Percentiles rank a stretch among this genome's conserved stretches.
Conservation (phyloP, 2,888 invertebrate genomes). For the Pyrochroa serraticornis region DNA sequence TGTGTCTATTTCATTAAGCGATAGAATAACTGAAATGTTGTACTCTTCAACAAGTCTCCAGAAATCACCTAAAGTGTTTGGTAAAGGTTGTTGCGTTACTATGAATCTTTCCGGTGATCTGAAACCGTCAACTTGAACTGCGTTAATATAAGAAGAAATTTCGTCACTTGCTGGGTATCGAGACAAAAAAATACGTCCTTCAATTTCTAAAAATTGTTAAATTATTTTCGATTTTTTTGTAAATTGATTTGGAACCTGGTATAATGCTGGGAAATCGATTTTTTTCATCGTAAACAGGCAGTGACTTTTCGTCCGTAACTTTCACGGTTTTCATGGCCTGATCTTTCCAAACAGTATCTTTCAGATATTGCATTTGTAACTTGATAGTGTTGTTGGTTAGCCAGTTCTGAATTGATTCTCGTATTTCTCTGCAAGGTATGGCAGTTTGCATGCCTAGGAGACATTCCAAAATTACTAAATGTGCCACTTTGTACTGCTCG, state of each 20-base stretch:
- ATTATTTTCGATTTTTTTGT: not conserved
- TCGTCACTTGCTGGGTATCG: slow-evolving; percentile 31
- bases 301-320: too few species aligned
- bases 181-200: too few species aligned
- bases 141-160: slow-evolving; percentile 52
- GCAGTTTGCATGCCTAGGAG: slow-evolving; percentile 48
- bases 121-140: slow-evolving; percentile 50
- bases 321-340: slow-evolving; percentile 42
- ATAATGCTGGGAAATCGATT: slow-evolving; percentile 51
- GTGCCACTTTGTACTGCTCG: slow-evolving; percentile 56
- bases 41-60: slow-evolving; percentile 55
- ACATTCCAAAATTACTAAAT: slow-evolving; percentile 53
- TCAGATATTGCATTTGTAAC: slow-evolving; percentile 43
- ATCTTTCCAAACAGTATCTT: slow-evolving; percentile 50
- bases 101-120: slow-evolving; percentile 49
- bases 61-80: slow-evolving; percentile 51
- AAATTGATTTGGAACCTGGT: slow-evolving; percentile 38
- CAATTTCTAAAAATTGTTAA: too few species aligned
- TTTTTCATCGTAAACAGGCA: slow-evolving; percentile 34
- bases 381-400: too few species aligned
- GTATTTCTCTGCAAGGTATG: slow-evolving; percentile 48
- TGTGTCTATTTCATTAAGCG: slow-evolving; percentile 46
- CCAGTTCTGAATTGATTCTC: slow-evolving; percentile 29
- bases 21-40: slow-evolving; percentile 48
- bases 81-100: slow-evolving; percentile 52